Percentiles rank a stretch among this genome's conserved stretches.
phyloP scores from a whole-genome alignment of 2,888 invertebrate species.

The Athetis lepigone region DNA sequence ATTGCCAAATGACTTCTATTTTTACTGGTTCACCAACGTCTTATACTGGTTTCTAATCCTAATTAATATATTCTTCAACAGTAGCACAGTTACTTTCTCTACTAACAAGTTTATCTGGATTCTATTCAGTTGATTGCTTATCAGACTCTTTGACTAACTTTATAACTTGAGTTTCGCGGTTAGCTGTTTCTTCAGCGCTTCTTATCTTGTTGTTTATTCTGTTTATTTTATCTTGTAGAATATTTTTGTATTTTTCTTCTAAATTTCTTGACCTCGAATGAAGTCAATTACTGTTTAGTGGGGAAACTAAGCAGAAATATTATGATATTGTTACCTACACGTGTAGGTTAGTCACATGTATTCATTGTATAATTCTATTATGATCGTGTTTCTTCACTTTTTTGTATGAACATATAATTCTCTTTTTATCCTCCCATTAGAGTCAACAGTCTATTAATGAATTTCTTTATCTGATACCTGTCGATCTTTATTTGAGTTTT shows the following conservation, averaged over 20 bases:
- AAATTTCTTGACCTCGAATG: constrained; percentile 3
- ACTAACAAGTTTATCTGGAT: constrained; percentile 52
- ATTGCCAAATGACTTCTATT: constrained; percentile 19
- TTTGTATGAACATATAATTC: neutral
- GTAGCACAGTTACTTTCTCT: constrained; percentile 46
- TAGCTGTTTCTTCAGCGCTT: constrained; percentile 21
- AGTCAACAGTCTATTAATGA: neutral
- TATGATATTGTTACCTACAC: constrained; percentile 8
- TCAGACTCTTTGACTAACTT: constrained; percentile 34
- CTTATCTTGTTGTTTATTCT: constrained; percentile 31
- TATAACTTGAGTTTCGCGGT: constrained; percentile 23
- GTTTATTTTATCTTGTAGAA: constrained; percentile 17
- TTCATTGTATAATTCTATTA: constrained; percentile 25
- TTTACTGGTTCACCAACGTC: constrained; percentile 6
- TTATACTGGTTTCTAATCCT: constrained; percentile 48
- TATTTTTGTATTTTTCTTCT: constrained; percentile 4
- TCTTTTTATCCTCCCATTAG: constrained; percentile 5
- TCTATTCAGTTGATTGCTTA: constrained; percentile 46
- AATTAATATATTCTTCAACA: constrained; percentile 47
- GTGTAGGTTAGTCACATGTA: constrained; percentile 16
- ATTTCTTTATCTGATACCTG: neutral
- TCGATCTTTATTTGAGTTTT: neutral
- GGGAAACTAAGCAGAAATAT: constrained; percentile 9
- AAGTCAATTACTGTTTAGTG: neutral
- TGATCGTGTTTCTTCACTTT: constrained; percentile 2